Evolutionary conservation across 2,888 invertebrate species (phyloP).

Genomic region (Ditula angustiorana): DNA sequence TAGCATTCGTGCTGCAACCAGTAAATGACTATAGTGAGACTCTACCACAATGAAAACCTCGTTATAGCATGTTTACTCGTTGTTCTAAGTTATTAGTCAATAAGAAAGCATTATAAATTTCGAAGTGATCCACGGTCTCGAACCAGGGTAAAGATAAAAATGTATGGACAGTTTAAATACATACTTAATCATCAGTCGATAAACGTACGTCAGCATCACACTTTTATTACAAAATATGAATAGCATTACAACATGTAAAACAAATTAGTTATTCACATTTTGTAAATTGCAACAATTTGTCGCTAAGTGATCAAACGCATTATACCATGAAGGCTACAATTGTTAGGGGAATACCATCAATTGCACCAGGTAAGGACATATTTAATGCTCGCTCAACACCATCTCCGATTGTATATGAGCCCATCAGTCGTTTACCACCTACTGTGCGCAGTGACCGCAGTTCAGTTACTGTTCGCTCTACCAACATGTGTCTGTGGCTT

Average conservation of each 20-base stretch:
- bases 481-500: slow-evolving; percentile 79
- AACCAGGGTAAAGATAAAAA: not conserved
- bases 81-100: too few relatives aligned
- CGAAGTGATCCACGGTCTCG: too few relatives aligned
- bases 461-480: slow-evolving; percentile 30
- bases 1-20: too few relatives aligned
- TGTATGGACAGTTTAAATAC: not conserved
- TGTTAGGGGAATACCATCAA: slow-evolving; percentile 79
- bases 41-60: too few relatives aligned
- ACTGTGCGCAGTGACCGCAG: slow-evolving; percentile 45
- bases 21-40: too few relatives aligned
- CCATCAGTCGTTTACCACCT: slow-evolving; percentile 43
- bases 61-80: too few relatives aligned
- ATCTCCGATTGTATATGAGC: slow-evolving; percentile 55
- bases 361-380: slow-evolving; percentile 70
- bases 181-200: slow-evolving; percentile 7
- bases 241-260: slow-evolving; percentile 61
- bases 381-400: slow-evolving; percentile 71
- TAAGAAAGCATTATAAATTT: too few relatives aligned
- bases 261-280: slow-evolving; percentile 75
- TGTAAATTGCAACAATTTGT: slow-evolving; percentile 81
- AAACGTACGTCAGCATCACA: slow-evolving; percentile 1
- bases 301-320: slow-evolving; percentile 72
- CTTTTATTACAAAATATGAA: slow-evolving; percentile 52
- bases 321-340: slow-evolving; percentile 81